Conservation (phyloP, 2,113 vertebrate genomes). For the Megaleporinus macrocephalus region DNA sequence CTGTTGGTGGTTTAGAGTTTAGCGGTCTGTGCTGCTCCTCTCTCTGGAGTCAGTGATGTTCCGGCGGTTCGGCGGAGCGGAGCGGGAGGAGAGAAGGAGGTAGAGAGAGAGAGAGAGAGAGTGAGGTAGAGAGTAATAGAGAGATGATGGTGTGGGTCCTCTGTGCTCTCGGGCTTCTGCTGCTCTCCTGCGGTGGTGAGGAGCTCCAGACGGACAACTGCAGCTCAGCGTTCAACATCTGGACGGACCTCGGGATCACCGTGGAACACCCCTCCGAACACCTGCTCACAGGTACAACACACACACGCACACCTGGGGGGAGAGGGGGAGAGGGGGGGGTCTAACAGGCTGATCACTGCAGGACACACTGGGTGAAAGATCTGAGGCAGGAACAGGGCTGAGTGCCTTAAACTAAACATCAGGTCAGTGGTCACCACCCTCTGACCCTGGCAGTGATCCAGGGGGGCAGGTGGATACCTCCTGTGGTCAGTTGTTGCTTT, state of each 20-base stretch:
- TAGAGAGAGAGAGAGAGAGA: neutral
- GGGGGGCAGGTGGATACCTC: too few relatives aligned
- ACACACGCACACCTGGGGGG: neutral
- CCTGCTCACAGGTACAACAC: neutral
- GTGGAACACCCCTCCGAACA: neutral
- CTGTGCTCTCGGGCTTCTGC: neutral
- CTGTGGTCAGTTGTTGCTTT: too few relatives aligned
- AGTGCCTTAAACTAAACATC: too few relatives aligned
- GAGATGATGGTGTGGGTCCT: slow-evolving; percentile 14
- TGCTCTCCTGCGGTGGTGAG: neutral
- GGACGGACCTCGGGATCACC: neutral
- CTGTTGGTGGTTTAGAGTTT: neutral
- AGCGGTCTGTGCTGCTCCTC: neutral
- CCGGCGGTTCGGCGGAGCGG: neutral
- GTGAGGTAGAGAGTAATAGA: neutral
- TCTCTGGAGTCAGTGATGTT: neutral
- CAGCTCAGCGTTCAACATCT: neutral
- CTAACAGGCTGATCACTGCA: too few relatives aligned
- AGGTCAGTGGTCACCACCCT: too few relatives aligned
- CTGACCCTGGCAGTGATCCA: too few relatives aligned
- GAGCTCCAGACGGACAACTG: neutral
- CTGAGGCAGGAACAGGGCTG: too few relatives aligned
- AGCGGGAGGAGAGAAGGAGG: neutral
- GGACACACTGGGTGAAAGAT: neutral
- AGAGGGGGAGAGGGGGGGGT: too few relatives aligned